Conservation (phyloP, 1,140 invertebrate genomes). For the Tribolium madens region DNA sequence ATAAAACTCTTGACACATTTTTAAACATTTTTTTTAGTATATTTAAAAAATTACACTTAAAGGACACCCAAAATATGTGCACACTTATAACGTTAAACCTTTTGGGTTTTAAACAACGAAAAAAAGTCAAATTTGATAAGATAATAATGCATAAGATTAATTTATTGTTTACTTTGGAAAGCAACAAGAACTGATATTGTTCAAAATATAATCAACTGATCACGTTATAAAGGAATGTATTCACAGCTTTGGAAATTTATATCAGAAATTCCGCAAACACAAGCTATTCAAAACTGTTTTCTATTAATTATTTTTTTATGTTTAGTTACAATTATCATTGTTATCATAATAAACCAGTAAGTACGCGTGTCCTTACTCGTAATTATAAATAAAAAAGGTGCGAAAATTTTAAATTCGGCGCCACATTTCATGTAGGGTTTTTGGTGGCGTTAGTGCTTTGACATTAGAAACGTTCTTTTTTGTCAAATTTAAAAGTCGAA, state of each 20-base stretch:
- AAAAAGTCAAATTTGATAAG: slow-evolving; percentile 9
- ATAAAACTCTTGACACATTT: not conserved
- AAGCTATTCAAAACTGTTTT: no score
- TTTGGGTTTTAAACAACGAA: not conserved
- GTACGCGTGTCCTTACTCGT: no score
- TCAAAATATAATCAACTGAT: not conserved
- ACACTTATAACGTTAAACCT: not conserved
- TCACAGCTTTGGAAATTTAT: no score
- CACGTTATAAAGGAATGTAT: not conserved
- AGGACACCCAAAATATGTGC: not conserved
- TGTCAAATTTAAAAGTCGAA: slow-evolving; percentile 12
- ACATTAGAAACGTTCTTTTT: not conserved
- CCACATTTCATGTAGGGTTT: not conserved
- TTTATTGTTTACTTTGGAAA: slow-evolving; percentile 7
- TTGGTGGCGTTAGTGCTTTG: not conserved
- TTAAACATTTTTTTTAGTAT: slow-evolving; percentile 1
- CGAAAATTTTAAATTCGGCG: not conserved
- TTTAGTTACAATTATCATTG: no score
- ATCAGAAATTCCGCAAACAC: no score
- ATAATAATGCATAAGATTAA: slow-evolving; percentile 16
- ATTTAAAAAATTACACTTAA: not conserved
- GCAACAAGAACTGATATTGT: not conserved
- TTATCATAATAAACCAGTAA: not conserved
- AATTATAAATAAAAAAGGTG: no score
- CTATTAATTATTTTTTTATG: no score